A percentile compares a stretch with the other conserved stretches of the same genome.
Evolutionary conservation across 2,113 vertebrate species (phyloP).

Genomic region (Elephantulus edwardii): DNA sequence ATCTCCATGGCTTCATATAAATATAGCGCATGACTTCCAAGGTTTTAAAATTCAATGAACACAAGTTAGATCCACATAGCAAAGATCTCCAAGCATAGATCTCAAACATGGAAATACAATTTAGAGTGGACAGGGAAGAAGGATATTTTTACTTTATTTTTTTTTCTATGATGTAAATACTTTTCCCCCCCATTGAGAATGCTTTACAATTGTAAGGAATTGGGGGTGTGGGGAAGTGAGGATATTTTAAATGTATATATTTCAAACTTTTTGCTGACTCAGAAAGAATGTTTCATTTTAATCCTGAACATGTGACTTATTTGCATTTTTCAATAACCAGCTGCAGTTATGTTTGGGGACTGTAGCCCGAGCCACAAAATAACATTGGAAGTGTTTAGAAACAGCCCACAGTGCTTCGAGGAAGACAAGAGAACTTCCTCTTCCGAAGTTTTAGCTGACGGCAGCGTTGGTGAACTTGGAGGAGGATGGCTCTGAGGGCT

Average conservation of each 20-base stretch:
- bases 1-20: neutral
- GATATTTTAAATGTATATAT: neutral
- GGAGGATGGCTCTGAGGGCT: neutral
- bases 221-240: too few species aligned
- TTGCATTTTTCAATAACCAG: constrained; percentile 66
- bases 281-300: constrained; percentile 56
- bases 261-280: constrained; percentile 66
- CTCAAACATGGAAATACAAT: neutral
- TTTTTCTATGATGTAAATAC: neutral
- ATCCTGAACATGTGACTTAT: constrained; percentile 46
- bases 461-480: constrained; percentile 46
- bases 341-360: constrained; percentile 40
- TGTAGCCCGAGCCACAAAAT: constrained; percentile 50
- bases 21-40: neutral
- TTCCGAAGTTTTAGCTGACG: constrained; percentile 69
- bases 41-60: neutral
- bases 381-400: constrained; percentile 42
- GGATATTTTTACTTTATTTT: neutral
- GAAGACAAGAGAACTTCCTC: constrained; percentile 67
- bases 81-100: neutral
- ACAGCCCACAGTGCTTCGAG: constrained; percentile 40
- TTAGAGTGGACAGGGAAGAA: neutral
- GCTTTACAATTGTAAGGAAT: constrained; percentile 31
- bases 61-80: neutral
- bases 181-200: neutral